A percentile compares a stretch with the other conserved stretches of the same genome.
phyloP scores from a whole-genome alignment of 2,888 invertebrate species.

The Orthosia gothica region DNA sequence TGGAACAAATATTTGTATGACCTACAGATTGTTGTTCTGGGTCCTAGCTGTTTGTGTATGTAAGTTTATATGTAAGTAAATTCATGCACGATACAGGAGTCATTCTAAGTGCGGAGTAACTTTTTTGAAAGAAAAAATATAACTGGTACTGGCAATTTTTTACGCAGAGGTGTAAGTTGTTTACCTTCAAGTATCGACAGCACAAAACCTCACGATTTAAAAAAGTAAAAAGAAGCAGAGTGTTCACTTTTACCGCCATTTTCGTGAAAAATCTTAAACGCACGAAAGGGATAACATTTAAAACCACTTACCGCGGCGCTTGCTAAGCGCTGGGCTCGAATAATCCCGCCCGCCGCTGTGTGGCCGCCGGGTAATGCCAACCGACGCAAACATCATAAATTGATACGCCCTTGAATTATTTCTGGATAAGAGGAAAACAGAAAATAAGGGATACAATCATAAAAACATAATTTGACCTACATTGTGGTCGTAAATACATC shows the following conservation, averaged over 20 bases:
- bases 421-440: conserved; percentile 12
- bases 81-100: no score
- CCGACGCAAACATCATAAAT: conserved; percentile 42
- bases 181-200: background rate
- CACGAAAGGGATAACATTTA: conserved; percentile 61
- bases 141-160: no score
- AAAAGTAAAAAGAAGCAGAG: conserved; percentile 30
- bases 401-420: conserved; percentile 45
- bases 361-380: conserved; percentile 30
- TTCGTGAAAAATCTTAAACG: conserved; percentile 44
- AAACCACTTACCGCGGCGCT: conserved; percentile 58
- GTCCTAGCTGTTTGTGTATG: no score
- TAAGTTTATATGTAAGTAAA: no score
- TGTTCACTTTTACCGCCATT: conserved; percentile 41
- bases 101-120: no score
- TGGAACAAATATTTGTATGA: no score
- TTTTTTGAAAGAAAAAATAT: no score
- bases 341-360: conserved; percentile 41
- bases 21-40: no score
- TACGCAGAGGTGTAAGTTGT: background rate
- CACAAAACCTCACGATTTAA: background rate
- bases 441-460: conserved; percentile 19
- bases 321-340: conserved; percentile 38
- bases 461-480: background rate
- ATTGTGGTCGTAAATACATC: background rate